phyloP scores from a whole-genome alignment of 1,140 invertebrate species.

The Drosophila takahashii region DNA sequence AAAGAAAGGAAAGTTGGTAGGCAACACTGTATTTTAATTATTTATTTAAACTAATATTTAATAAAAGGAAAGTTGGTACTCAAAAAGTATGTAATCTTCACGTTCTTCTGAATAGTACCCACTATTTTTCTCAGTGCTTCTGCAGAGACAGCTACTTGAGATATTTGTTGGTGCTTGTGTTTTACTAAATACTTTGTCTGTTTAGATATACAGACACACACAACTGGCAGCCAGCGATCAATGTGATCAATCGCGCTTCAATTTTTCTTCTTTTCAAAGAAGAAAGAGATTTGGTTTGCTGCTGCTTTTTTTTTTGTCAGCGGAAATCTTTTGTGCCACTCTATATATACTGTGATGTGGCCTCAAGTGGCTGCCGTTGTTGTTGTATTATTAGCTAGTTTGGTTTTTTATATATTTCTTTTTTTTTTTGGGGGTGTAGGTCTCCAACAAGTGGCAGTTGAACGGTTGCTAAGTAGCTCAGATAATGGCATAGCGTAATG shows the following conservation, averaged over 20 bases:
- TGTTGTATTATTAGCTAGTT: slow-evolving; percentile 80
- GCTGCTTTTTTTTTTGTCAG: slow-evolving; percentile 62
- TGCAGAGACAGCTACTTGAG: slow-evolving; percentile 66
- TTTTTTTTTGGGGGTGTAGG: slow-evolving; percentile 48
- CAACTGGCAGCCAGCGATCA: slow-evolving; percentile 67
- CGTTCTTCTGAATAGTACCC: no score
- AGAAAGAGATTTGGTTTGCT: slow-evolving; percentile 28
- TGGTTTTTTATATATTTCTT: slow-evolving; percentile 38
- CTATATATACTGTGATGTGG: slow-evolving; percentile 21
- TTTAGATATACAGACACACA: slow-evolving; percentile 46
- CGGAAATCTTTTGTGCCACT: slow-evolving; percentile 75
- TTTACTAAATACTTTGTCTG: slow-evolving; percentile 76
- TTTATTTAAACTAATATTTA: no score
- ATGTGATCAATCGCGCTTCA: slow-evolving; percentile 81
- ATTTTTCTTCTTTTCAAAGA: slow-evolving; percentile 63
- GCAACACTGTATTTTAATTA: no score
- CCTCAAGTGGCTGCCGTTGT: slow-evolving; percentile 65
- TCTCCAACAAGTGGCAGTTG: slow-evolving; percentile 76
- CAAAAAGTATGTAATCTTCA: no score
- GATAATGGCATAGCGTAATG: slow-evolving; percentile 72
- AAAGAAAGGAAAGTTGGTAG: no score
- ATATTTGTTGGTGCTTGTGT: slow-evolving; percentile 59
- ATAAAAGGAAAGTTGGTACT: no score
- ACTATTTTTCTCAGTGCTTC: background rate
- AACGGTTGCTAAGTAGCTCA: slow-evolving; percentile 77